phyloP scores from a whole-genome alignment of 2,888 invertebrate genomes.

The Xanthorhoe spadicearia region DNA sequence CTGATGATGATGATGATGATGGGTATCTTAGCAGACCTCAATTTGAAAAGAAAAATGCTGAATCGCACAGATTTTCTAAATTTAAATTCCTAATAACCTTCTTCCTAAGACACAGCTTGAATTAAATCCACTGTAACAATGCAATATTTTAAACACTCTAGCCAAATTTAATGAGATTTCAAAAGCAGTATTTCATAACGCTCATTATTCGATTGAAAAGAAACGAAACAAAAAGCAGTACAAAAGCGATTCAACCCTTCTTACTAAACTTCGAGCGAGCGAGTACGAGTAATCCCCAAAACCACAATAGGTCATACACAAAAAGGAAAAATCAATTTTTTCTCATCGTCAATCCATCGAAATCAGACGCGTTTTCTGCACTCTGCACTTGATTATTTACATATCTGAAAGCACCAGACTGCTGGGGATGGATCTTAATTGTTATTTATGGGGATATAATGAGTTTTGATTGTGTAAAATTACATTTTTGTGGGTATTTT shows the following conservation, averaged over 20 bases:
- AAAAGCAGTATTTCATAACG: not conserved
- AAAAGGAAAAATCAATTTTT: slow-evolving; percentile 71
- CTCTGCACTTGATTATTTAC: slow-evolving; percentile 25
- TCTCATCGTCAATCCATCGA: slow-evolving; percentile 52
- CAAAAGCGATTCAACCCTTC: slow-evolving; percentile 15
- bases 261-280: slow-evolving; percentile 31
- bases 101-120: not conserved
- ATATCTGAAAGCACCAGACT: slow-evolving; percentile 44
- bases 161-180: not conserved
- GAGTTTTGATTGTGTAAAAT: slow-evolving; percentile 34
- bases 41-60: too few species aligned
- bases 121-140: not conserved
- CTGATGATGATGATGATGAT: too few species aligned
- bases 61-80: too few species aligned
- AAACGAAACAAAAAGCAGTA: slow-evolving; percentile 8
- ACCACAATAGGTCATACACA: slow-evolving; percentile 58
- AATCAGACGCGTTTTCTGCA: slow-evolving; percentile 34
- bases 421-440: slow-evolving; percentile 38
- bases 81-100: not conserved
- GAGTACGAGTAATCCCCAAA: slow-evolving; percentile 44
- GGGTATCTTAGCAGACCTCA: too few species aligned
- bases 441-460: slow-evolving; percentile 28
- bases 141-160: not conserved
- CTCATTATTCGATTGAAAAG: not conserved
- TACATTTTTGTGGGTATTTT: slow-evolving; percentile 53